These are phyloP conservation scores for Notoglanidium macrostoma DNA, from an alignment of 2,797 vertebrate genomes.

Conservation along the genomic window DNA sequence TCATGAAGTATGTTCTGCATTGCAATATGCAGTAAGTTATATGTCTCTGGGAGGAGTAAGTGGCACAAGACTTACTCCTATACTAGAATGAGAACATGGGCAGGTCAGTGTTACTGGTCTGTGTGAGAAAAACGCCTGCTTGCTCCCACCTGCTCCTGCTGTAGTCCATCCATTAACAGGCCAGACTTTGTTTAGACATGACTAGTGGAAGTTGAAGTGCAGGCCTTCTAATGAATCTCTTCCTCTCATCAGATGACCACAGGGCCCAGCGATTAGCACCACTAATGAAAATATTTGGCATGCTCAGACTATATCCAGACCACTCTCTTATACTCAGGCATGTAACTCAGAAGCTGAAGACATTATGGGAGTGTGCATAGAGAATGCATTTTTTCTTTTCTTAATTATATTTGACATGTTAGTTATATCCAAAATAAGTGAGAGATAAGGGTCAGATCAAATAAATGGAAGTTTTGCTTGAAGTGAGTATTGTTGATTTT, in stretches of 20 bases:
- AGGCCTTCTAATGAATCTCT: slow-evolving; percentile 56
- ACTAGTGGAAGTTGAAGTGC: slow-evolving; percentile 44
- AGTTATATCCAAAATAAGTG: background rate
- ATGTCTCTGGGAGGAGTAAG: background rate
- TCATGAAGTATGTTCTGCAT: background rate
- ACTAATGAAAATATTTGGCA: slow-evolving; percentile 60
- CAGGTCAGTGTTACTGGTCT: slow-evolving; percentile 26
- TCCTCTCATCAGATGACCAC: slow-evolving; percentile 54
- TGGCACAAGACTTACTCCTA: background rate
- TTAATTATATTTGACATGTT: background rate
- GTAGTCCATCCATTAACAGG: slow-evolving; percentile 43
- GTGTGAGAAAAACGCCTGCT: slow-evolving; percentile 11
- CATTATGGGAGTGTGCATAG: background rate
- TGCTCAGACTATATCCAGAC: slow-evolving; percentile 51
- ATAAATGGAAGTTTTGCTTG: background rate
- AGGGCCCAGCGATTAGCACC: slow-evolving; percentile 52
- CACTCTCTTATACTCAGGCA: slow-evolving; percentile 29
- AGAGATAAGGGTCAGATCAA: background rate
- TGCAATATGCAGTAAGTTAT: background rate
- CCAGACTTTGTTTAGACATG: slow-evolving; percentile 45
- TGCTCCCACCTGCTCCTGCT: slow-evolving; percentile 43
- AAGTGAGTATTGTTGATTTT: background rate
- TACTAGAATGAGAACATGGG: background rate
- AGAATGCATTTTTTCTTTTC: background rate
- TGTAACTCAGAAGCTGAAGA: background rate